These are phyloP conservation scores for Iguana delicatissima DNA, from an alignment of 2,797 vertebrate genomes.

Conservation along the genomic window DNA sequence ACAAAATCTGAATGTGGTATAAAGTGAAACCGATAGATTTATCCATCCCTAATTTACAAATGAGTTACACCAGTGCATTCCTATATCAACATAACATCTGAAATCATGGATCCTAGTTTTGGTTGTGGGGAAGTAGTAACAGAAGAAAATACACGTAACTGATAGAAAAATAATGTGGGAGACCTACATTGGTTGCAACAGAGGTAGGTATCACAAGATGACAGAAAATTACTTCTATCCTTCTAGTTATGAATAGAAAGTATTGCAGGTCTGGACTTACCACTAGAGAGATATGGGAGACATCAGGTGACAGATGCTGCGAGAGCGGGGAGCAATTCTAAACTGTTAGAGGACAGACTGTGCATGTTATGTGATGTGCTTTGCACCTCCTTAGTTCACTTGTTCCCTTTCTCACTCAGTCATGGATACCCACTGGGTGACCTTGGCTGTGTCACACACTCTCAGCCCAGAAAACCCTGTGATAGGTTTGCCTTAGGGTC, in stretches of 20 bases:
- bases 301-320: background rate
- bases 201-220: background rate
- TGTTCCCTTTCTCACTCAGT: background rate
- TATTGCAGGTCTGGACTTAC: background rate
- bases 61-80: background rate
- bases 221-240: background rate
- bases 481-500: too few species aligned
- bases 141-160: background rate
- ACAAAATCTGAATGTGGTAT: background rate
- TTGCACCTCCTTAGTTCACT: background rate
- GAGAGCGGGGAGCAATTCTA: background rate
- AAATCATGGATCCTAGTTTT: too few species aligned
- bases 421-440: too few species aligned
- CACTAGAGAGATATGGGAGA: background rate
- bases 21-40: background rate
- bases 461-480: too few species aligned
- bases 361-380: background rate
- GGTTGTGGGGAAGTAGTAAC: too few species aligned
- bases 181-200: background rate
- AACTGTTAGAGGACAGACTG: background rate
- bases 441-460: too few species aligned
- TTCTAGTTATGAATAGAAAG: background rate
- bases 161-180: too few species aligned
- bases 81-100: too few species aligned
- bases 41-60: background rate